Evolutionary conservation across 2,888 invertebrate species (phyloP), one percentile per base, ranked within the genome.

Genomic region (Pecten maximus): DNA sequence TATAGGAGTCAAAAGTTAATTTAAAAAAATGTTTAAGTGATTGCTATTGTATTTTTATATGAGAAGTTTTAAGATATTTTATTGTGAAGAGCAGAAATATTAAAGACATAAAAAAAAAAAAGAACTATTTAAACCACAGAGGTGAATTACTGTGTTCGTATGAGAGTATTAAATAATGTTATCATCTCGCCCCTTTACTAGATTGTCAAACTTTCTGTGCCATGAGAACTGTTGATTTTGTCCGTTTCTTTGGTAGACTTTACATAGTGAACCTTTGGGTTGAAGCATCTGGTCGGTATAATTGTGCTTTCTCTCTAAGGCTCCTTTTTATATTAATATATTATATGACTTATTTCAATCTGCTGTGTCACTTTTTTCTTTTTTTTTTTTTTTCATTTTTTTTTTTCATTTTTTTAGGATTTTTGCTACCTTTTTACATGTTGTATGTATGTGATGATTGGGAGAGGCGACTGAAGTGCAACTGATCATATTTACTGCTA

Each of bases 1-100:
- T 74, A 74, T 74, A 74, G 74, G 74, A 8, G 74, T 74, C 74
- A 74, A 74, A 74, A 74, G 74, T 35, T 74, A 74, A 74, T 74
- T 74, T 74, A 74, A 74, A 74, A 44, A 91, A 87, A 48, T 86
- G 88, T 91, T 89, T 89, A 87, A 87, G 44, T 86, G 44, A 60
- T 40, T 91, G 88, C 89, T 91, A 89, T 91, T 92, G 91, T 92
- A 91, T 92, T 92, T 92, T 90, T 92, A 92, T 91, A 90, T 90
- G 89, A 91, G 91, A 90, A 91, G 91, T 92, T 92, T 92, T 92
- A 92, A 90, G 90, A 91, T 92, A 89, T 92, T 92, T 92, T 92
- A 92, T 92, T 92, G 91, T 89, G 90, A 60, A 74, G 88, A 88
- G 74, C 74, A 74, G 74, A 74, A 60, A 10, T 60, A 60, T 28